A percentile compares a stretch with the other conserved stretches of the same genome.
These are phyloP conservation scores for Lycaon pictus DNA, from an alignment of 2,113 vertebrate species.

Conservation along the genomic window DNA sequence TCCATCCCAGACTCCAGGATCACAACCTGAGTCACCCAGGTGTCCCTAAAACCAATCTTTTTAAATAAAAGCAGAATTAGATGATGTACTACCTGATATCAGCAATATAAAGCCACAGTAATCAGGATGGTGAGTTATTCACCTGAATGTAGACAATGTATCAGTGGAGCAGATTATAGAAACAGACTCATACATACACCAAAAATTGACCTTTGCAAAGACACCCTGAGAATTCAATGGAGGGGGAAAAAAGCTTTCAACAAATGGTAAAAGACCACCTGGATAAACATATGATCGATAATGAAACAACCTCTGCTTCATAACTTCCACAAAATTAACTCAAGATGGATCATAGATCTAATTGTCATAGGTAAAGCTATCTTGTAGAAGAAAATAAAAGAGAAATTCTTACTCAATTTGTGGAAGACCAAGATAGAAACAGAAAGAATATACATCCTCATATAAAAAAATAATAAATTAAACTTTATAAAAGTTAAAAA, in stretches of 20 bases:
- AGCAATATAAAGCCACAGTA: background rate
- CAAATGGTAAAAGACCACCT: background rate
- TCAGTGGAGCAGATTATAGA: background rate
- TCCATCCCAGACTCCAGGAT: too few relatives aligned
- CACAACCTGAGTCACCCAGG: too few relatives aligned
- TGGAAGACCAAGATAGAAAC: background rate
- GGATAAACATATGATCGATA: background rate
- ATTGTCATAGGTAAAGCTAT: background rate
- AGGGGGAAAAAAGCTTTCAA: background rate
- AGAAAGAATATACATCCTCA: background rate
- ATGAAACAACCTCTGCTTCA: background rate
- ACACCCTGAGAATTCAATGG: background rate
- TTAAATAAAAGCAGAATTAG: background rate
- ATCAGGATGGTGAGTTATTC: background rate
- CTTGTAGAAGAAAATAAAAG: background rate
- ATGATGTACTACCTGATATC: background rate
- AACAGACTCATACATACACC: background rate
- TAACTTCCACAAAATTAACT: background rate
- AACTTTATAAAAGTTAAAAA: conserved; percentile 28
- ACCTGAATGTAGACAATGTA: background rate
- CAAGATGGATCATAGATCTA: background rate
- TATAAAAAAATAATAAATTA: background rate
- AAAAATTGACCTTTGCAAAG: background rate
- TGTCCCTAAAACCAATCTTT: background rate
- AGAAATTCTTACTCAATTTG: background rate